Evolutionary conservation across 2,113 vertebrate genomes (phyloP), one percentile per base, ranked within the genome.

Genomic region (Sphyrna mokarran): DNA sequence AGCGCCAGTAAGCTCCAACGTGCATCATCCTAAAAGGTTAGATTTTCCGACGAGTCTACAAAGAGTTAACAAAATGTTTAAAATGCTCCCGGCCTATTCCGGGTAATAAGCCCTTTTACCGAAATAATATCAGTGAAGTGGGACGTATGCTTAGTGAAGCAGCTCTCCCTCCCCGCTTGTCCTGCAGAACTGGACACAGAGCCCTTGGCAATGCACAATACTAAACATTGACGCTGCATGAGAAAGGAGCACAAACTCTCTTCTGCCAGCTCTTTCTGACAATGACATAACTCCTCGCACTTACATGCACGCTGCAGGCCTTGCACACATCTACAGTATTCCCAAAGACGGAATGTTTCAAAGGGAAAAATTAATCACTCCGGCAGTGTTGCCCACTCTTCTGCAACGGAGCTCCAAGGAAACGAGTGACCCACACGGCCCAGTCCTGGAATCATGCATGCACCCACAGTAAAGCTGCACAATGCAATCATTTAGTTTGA

Each of bases 361-460:
- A 93, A 91, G 58, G 48, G 26, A 48, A 94, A 94, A 14, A 94
- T 13, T 54, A 94, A 94, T 43, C 93, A 70, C 63, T 69, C 70
- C 37, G 68, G 93, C 58, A 66, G 33, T 93, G 16, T 37, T n/a
- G 61, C 89, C 61, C 20, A 33, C 61, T 37, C 61, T 66, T 37
- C n/a, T 40, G 89, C 48, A 54, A 54, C 48, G 14, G 63, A 14
- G 63, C 63, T 54, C 85, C 48, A 85, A 43, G 16, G 16, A 43
- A 43, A 4, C 83, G 37, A 40, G n/a, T 43, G 18, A 87, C 58
- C 48, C 29, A 29, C 22, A 2, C 48, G 43, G 2, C 48, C 7
- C 48, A 68, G 2, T 3, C 1, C 16, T 3, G n/a, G 63, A 66
- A 93, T 66, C n/a, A 40, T 37, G 33, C n/a, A 93, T 93, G 89